phyloP scores from a whole-genome alignment of 2,113 vertebrate species.

The Hippocampus guttulatus region DNA sequence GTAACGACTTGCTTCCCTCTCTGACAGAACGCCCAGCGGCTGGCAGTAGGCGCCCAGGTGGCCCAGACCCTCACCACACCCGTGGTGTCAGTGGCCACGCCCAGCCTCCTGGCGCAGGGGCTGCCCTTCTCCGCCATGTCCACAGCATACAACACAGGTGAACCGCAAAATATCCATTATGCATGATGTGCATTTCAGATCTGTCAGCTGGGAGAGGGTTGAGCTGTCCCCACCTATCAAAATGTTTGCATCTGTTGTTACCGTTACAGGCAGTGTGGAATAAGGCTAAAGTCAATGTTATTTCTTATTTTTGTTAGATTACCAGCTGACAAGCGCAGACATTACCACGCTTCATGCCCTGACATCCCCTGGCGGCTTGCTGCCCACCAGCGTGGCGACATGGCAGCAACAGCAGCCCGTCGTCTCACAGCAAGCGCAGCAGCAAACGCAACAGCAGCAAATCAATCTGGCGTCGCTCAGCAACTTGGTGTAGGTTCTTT shows the following conservation, averaged over 20 bases:
- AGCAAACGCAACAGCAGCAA: slow-evolving; percentile 67
- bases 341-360: slow-evolving; percentile 89
- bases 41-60: slow-evolving; percentile 81
- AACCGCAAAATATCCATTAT: not conserved
- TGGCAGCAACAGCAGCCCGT: slow-evolving; percentile 82
- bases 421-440: slow-evolving; percentile 72
- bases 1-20: not conserved
- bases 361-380: slow-evolving; percentile 82
- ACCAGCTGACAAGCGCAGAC: slow-evolving; percentile 94
- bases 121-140: slow-evolving; percentile 77
- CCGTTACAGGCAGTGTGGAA: too few species aligned
- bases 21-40: slow-evolving; percentile 82
- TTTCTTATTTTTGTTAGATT: slow-evolving; percentile 71
- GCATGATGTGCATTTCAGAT: too few species aligned
- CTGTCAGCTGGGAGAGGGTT: too few species aligned
- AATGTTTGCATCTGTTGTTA: too few species aligned
- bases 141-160: slow-evolving; percentile 77
- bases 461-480: slow-evolving; percentile 87
- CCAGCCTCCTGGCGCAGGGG: slow-evolving; percentile 87
- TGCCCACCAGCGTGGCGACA: slow-evolving; percentile 84
- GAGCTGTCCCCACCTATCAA: too few species aligned
- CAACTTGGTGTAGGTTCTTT: slow-evolving; percentile 86
- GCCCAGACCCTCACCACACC: slow-evolving; percentile 87
- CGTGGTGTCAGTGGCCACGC: slow-evolving; percentile 87
- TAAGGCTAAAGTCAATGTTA: not conserved